Conservation (phyloP, 2,888 invertebrate genomes). For the Hermaeophaga mercurialis region DNA sequence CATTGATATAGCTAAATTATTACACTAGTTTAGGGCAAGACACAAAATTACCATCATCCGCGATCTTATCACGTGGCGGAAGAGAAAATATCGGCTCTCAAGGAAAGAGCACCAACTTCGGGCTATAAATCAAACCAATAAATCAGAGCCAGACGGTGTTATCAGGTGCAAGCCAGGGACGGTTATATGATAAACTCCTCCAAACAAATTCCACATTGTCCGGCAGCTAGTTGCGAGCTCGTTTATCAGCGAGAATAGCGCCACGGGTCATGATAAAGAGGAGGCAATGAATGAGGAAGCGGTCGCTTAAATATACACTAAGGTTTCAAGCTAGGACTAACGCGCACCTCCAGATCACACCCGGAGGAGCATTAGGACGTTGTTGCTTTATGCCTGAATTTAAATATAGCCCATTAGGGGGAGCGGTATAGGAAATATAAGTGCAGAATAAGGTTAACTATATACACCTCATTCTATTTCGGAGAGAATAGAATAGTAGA, state of each 20-base stretch:
- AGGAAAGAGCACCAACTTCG: conserved; percentile 12
- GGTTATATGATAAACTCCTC: conserved; percentile 53
- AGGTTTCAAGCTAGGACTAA: not conserved
- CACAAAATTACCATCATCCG: conserved; percentile 3
- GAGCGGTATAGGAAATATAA: too few species aligned
- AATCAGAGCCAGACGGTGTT: conserved; percentile 40
- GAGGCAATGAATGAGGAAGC: conserved; percentile 53
- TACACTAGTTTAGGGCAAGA: not conserved
- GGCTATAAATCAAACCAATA: conserved; percentile 28
- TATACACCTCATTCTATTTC: too few species aligned
- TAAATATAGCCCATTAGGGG: too few species aligned
- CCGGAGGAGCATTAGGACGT: conserved; percentile 1
- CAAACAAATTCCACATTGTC: conserved; percentile 56
- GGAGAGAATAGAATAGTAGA: too few species aligned
- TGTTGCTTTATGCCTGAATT: too few species aligned
- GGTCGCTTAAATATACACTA: conserved; percentile 29
- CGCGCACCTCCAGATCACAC: conserved; percentile 1
- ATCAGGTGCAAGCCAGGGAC: conserved; percentile 47
- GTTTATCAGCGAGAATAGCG: conserved; percentile 45
- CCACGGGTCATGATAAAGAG: conserved; percentile 49
- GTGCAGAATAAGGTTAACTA: too few species aligned
- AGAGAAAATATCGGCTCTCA: conserved; percentile 25
- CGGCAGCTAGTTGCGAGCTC: conserved; percentile 51
- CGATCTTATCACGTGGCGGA: conserved; percentile 19
- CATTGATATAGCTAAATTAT: conserved; percentile 6